Evolutionary conservation across 2,888 invertebrate genomes (phyloP).

Genomic region (Hypomecis atomaria): DNA sequence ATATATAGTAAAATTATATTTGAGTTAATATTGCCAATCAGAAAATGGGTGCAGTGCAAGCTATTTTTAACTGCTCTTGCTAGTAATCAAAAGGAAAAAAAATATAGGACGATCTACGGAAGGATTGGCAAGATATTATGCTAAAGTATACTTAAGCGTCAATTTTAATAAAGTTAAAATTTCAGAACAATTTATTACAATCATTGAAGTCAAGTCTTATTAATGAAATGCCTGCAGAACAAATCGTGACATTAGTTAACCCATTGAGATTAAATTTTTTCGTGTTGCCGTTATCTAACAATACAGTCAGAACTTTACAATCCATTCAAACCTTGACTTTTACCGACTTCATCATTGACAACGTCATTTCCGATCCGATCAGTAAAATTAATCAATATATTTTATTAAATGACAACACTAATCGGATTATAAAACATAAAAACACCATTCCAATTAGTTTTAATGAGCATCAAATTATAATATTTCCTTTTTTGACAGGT

Average conservation of each 20-base stretch:
- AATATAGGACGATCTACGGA: too few relatives aligned
- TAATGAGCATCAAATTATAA: constrained; percentile 16
- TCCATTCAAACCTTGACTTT: constrained; percentile 17
- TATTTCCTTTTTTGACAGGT: constrained; percentile 82
- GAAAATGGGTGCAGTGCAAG: too few relatives aligned
- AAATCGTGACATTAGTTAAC: neutral
- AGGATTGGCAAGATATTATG: too few relatives aligned
- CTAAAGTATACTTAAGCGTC: too few relatives aligned
- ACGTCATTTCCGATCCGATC: constrained; percentile 9
- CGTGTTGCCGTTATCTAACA: neutral
- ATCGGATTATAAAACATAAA: constrained; percentile 15
- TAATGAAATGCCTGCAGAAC: too few relatives aligned
- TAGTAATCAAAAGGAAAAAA: too few relatives aligned
- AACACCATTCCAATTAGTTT: constrained; percentile 7
- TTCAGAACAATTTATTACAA: too few relatives aligned
- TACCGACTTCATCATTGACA: constrained; percentile 6
- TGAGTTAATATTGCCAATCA: too few relatives aligned
- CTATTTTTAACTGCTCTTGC: too few relatives aligned
- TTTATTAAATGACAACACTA: constrained; percentile 7
- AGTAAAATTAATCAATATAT: constrained; percentile 16
- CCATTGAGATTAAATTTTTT: neutral
- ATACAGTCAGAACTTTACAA: neutral
- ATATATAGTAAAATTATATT: too few relatives aligned
- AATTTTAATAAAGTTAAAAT: too few relatives aligned
- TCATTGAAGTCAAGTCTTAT: too few relatives aligned